Base-by-base conservation (phyloP, 2,797 vertebrate species). In the Sebastes steindachneri region DNA sequence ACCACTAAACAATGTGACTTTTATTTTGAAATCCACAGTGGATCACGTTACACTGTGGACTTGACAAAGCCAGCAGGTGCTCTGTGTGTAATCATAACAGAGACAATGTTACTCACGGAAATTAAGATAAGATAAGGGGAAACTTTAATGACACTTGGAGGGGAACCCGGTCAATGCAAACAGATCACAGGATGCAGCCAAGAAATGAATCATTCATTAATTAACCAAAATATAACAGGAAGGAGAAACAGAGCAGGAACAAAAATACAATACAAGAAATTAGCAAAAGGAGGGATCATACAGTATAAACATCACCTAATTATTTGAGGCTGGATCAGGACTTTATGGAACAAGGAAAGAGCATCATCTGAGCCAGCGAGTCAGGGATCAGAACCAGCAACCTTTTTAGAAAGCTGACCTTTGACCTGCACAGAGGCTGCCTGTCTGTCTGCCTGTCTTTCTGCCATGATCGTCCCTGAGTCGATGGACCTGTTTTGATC, bases 71-170 rank as follows among this genome's bases (percentile, higher is more conserved):
- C 55, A 6, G 54, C 84, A 79, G 86, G 71, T 82, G 82, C 74
- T 75, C 12, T 78, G 53, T 83, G 75, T 79, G 73, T 37, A 60
- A 82, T 89, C 77, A 88, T 35, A 78, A 89, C 79, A 89, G 59
- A 88, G 74, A 84, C 79, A 79, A 65, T 87, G 79, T 80, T 82
- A 83, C 79, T 82, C 41, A 37, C 5, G 4, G 37, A 71, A 67
- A 77, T 77, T 72, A 62, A 82, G 83, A 87, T 88, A 79, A 87
- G 80, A 84, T 79, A 75, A 83, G 69, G 60, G 41, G 8, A 31
- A 77, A 31, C 62, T 64, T 69, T 73, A 51, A 74, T 53, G 72
- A 64, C 73, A 19, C 58, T 54, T 72, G 64, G 26, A 45, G 35
- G 66, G 54, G 83, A 88, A 88, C 66, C 48, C 72, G 73, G 78